Conservation (phyloP, 35 echinoderm and acorn worm species). For the Lytechinus variegatus region DNA sequence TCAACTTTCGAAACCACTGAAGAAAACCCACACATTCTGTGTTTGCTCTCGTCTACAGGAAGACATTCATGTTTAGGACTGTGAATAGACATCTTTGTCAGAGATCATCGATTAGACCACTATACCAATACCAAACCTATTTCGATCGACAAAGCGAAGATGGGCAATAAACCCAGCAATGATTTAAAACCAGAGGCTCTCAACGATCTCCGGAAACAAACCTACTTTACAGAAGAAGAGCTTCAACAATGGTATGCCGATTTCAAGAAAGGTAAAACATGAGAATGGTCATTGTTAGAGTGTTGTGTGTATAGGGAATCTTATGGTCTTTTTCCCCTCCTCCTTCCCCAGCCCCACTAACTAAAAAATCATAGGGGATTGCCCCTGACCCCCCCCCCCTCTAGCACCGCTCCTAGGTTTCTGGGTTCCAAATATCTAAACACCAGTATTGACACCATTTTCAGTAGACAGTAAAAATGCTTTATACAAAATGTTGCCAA, state of each 20-base stretch:
- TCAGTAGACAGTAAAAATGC: too few species aligned
- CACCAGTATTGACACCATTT: too few species aligned
- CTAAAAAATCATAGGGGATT: too few species aligned
- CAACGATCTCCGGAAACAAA: conserved; percentile 60
- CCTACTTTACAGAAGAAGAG: conserved; percentile 73
- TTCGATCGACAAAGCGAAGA: neutral
- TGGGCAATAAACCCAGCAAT: conserved; percentile 63
- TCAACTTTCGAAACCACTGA: neutral
- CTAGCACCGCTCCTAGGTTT: too few species aligned
- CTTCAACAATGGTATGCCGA: conserved; percentile 85
- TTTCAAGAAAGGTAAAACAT: conserved; percentile 71
- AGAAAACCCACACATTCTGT: neutral
- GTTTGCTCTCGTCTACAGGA: neutral
- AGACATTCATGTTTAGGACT: neutral
- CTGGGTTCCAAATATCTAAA: too few species aligned
- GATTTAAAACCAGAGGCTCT: conserved; percentile 67
- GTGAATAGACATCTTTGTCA: neutral
- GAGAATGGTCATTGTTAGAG: neutral
- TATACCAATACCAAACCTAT: neutral
- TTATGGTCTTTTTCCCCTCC: too few species aligned
- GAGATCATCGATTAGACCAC: neutral
- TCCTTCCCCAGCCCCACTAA: too few species aligned
- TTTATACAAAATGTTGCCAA: too few species aligned
- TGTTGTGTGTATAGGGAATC: too few species aligned
- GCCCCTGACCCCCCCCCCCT: too few species aligned